Conservation (phyloP, 2,113 vertebrate genomes). For the Glaucomys volans region DNA sequence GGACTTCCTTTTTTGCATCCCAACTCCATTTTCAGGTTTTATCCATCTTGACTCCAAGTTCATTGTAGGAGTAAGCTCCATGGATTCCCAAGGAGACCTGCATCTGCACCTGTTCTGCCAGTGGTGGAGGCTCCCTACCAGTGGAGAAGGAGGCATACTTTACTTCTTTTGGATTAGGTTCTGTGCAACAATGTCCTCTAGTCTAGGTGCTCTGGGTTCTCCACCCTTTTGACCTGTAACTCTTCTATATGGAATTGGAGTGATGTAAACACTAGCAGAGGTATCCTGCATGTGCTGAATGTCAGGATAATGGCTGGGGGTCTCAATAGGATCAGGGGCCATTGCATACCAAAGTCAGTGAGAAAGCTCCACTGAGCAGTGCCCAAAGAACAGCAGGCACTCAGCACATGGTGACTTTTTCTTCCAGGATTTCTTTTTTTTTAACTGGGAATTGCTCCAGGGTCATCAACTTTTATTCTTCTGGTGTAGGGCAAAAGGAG, state of each 20-base stretch:
- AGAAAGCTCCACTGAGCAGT: background rate
- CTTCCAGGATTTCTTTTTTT: background rate
- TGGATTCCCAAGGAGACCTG: background rate
- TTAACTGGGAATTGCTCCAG: background rate
- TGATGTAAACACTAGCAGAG: background rate
- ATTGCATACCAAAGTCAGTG: fast-evolving
- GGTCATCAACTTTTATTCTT: background rate
- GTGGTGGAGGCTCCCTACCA: background rate
- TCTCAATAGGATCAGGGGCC: background rate
- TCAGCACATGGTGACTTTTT: background rate
- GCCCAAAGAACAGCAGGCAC: background rate
- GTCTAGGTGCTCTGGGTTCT: background rate
- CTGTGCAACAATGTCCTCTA: background rate
- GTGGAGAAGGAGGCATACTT: fast-evolving
- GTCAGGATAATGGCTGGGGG: background rate
- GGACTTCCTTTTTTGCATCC: background rate
- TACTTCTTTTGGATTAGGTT: background rate
- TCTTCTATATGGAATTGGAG: background rate
- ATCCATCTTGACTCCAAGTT: background rate
- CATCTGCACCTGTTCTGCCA: background rate
- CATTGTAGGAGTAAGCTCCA: background rate
- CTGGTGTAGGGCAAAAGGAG: background rate
- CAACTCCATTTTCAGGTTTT: background rate
- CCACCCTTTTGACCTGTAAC: too few species aligned
- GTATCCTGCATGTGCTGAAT: background rate